Evolutionary conservation across 2,113 vertebrate species (phyloP).

Genomic region (Nibea coibor): DNA sequence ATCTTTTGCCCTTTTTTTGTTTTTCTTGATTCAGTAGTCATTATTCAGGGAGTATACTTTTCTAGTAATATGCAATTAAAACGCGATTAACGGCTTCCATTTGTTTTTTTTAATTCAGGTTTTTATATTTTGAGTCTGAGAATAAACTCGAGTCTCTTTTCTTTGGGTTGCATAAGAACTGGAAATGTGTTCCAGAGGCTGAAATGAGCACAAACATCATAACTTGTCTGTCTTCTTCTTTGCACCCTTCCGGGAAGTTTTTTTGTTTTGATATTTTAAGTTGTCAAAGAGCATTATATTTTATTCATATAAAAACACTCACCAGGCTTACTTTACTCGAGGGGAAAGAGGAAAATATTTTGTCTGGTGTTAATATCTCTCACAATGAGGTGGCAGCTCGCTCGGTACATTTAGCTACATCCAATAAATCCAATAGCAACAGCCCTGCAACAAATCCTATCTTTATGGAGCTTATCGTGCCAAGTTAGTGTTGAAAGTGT

Average conservation of each 20-base stretch:
- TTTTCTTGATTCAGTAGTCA: not conserved
- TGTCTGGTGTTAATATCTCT: slow-evolving; percentile 14
- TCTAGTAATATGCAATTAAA: not conserved
- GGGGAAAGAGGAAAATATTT: slow-evolving; percentile 1
- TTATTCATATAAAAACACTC: slow-evolving; percentile 40
- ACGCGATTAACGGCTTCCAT: not conserved
- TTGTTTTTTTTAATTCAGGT: not conserved
- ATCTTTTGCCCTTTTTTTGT: not conserved
- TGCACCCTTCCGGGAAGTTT: not conserved
- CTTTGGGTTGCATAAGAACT: not conserved
- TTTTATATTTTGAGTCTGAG: not conserved
- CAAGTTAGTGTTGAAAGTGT: slow-evolving; percentile 7
- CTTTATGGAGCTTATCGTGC: slow-evolving; percentile 10
- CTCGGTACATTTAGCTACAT: not conserved
- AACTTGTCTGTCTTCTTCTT: slow-evolving; percentile 7
- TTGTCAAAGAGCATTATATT: slow-evolving; percentile 39
- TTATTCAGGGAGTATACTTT: not conserved
- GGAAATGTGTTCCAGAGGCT: not conserved
- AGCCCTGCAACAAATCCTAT: not conserved
- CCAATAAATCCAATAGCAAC: not conserved
- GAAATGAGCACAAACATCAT: slow-evolving; percentile 4
- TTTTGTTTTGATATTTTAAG: slow-evolving; percentile 40
- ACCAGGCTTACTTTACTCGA: not conserved
- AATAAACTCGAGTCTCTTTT: not conserved
- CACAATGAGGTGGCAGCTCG: not conserved